Evolutionary conservation across 2,888 invertebrate species (phyloP).

Genomic region (Eubasilissa splendida): DNA sequence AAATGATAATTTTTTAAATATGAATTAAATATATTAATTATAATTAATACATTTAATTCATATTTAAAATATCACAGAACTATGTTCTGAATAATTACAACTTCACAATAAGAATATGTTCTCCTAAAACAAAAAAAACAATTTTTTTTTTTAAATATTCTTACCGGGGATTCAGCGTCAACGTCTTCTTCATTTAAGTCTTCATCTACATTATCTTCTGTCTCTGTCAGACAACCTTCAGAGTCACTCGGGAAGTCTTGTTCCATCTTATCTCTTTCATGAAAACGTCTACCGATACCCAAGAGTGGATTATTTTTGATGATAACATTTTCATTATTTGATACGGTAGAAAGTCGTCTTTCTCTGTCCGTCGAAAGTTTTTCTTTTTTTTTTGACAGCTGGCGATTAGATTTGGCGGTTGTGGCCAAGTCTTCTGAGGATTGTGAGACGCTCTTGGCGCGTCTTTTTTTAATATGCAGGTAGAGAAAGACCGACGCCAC

Average conservation of each 20-base stretch:
- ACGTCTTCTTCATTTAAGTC: constrained; percentile 61
- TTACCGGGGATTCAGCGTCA: constrained; percentile 31
- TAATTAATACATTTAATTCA: too few species aligned
- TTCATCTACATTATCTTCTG: constrained; percentile 73
- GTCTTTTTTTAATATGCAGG: constrained; percentile 81
- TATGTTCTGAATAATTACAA: too few species aligned
- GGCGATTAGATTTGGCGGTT: background rate
- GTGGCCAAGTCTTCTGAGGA: constrained; percentile 21
- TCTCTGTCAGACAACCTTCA: constrained; percentile 77
- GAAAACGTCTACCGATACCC: constrained; percentile 76
- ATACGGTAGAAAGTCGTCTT: constrained; percentile 56
- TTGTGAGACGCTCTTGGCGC: constrained; percentile 65
- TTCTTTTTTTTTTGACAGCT: constrained; percentile 29
- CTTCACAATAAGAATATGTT: too few species aligned
- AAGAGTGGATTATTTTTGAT: constrained; percentile 86
- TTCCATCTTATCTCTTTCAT: constrained; percentile 69
- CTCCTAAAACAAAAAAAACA: too few species aligned
- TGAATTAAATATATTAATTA: too few species aligned
- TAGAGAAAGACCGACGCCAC: constrained; percentile 89
- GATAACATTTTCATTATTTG: constrained; percentile 76
- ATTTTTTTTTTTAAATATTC: constrained; percentile 11
- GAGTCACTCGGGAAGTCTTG: constrained; percentile 72
- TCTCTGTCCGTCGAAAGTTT: constrained; percentile 60
- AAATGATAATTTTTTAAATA: background rate
- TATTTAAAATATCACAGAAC: too few species aligned